Conservation (phyloP, 2,797 vertebrate species). For the Mastacembelus armatus region DNA sequence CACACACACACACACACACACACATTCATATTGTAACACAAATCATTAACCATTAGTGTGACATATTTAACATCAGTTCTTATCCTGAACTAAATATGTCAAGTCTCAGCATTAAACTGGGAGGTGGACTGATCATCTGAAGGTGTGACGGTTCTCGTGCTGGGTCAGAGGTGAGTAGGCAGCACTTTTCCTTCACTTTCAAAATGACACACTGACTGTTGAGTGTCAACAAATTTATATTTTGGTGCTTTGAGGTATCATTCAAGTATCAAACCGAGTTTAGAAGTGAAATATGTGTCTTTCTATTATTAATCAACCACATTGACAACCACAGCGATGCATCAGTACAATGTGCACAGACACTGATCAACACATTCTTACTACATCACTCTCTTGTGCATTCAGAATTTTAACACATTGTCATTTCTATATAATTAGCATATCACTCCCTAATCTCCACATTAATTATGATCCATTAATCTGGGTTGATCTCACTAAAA, state of each 20-base stretch:
- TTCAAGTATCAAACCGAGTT: too few species aligned
- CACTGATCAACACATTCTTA: too few species aligned
- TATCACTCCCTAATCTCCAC: slow-evolving; percentile 63
- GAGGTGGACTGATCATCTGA: background rate
- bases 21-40: background rate
- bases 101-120: background rate
- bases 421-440: slow-evolving; percentile 51
- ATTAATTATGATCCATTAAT: slow-evolving; percentile 64
- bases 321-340: background rate
- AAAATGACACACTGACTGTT: too few species aligned
- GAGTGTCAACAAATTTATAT: too few species aligned
- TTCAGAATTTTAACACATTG: background rate
- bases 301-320: background rate
- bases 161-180: too few species aligned
- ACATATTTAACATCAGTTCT: background rate
- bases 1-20: slow-evolving; percentile 13
- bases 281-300: too few species aligned
- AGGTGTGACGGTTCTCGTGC: background rate
- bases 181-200: too few species aligned
- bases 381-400: background rate
- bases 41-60: rapidly evolving
- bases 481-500: slow-evolving; percentile 18
- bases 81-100: too few species aligned
- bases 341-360: background rate
- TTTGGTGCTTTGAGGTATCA: too few species aligned